Evolutionary conservation across 2,797 vertebrate genomes (phyloP), one percentile per base, ranked within the genome.

Genomic region (Euphonia xanthogaster): DNA sequence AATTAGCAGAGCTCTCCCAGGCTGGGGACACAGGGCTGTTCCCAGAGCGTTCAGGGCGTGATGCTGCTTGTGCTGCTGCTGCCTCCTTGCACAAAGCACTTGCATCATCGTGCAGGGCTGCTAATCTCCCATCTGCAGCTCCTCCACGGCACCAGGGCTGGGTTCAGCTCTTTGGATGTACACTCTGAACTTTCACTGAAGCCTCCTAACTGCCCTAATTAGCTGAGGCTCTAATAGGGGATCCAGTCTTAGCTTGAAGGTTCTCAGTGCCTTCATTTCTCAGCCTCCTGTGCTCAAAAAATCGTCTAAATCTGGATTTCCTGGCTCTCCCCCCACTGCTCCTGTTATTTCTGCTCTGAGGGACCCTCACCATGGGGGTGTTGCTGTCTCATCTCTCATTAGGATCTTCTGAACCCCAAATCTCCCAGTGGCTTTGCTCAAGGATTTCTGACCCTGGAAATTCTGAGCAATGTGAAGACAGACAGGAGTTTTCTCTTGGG

Each of bases 11-110:
- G 73, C 68, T 93, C 39, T 93, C 25, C 94, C 91, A 75, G 90
- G 62, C 88, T 85, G 74, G 94, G 93, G 88, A 57, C 92, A 78
- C 73, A 9, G 80, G 90, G 86, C 12, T 90, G 94, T 79, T 94
- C 80, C 93, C 94, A 50, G 19, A 63, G 75, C 63, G 13, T 14
- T 60, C 7, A 87, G 63, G 93, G 42, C 93, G n/a, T 95, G 94
- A 95, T 75, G 86, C 92, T 95, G 94, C 96, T 90, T 92, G 95
- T 65, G 73, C 40, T 90, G 88, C 94, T 79, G 83, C 93, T 82
- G 85, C 77, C 83, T 95, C 58, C 37, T 40, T 94, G 95, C 93
- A 93, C 57, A 90, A 95, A 80, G 2, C 75, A 9, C 72, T 85
- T 90, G 71, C 68, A 13, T 78, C 80, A 62, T 28, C 62, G 40